Percentiles rank a stretch among this genome's conserved stretches.
Conservation (phyloP, 2,113 vertebrate genomes). For the Stercorarius parasiticus region DNA sequence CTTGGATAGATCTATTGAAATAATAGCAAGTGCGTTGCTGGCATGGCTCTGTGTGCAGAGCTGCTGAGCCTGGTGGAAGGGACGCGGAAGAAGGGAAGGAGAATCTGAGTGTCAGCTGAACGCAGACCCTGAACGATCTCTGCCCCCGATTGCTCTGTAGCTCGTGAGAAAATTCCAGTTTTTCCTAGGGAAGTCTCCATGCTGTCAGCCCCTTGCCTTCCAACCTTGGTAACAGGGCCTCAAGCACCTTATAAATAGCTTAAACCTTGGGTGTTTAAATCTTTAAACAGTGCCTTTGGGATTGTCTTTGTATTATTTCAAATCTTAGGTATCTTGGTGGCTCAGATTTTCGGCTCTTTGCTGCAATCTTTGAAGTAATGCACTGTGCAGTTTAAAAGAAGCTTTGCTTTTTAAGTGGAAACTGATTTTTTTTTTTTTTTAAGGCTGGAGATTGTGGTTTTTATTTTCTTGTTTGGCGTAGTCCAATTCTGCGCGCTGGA, state of each 20-base stretch:
- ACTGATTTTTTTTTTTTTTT: background rate
- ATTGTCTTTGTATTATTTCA: background rate
- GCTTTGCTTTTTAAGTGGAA: background rate
- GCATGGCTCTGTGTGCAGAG: background rate
- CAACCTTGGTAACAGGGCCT: background rate
- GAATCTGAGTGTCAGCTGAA: background rate
- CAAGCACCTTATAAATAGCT: background rate
- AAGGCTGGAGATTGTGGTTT: background rate
- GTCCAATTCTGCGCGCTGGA: background rate
- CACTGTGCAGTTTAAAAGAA: background rate
- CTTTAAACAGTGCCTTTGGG: background rate
- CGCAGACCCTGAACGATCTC: background rate
- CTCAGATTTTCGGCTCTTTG: background rate
- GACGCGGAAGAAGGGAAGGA: background rate
- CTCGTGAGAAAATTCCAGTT: no score
- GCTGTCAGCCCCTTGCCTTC: background rate
- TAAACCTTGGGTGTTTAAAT: background rate
- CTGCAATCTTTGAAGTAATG: background rate
- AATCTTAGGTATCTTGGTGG: fast-evolving
- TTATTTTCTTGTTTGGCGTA: background rate
- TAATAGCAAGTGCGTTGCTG: background rate
- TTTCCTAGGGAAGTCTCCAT: background rate
- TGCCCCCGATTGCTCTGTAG: no score
- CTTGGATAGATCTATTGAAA: background rate
- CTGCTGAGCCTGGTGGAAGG: background rate